Base-by-base conservation (phyloP, 2,113 vertebrate genomes). In the Perca flavescens region DNA sequence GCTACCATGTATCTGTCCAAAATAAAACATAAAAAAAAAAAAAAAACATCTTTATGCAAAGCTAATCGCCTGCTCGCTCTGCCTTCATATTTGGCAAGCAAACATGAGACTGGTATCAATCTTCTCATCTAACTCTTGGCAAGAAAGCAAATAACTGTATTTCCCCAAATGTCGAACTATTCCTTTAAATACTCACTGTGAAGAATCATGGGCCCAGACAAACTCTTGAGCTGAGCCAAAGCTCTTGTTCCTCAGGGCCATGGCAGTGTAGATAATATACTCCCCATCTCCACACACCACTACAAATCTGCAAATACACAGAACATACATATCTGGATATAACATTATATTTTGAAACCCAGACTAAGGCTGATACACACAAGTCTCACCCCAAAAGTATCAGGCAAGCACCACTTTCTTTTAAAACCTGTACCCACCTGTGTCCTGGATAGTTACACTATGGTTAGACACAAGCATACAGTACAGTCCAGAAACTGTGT, bases 141-240 rank as follows among this genome's bases (percentile, higher is more conserved):
- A 43, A 11, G 40, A 43, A 11, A 43, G 10, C 8, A 43, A 40
- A 43, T 43, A 11, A 40, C 9, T 40, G 25, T 7, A 58, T 60
- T 60, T 60, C 28, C 34, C 28, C 8, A 2, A 75, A 60, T 28
- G 46, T 46, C 5, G 2, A 50, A 53, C 34, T 47, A 2, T 46
- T 60, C 17, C 66, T 57, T 9, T 17, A 4, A 6, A 19, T n/a
- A 94, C 97, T 96, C 94, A 98, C 97, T 98, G 96, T 43, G 97
- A 99, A 54, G 97, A 99, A 89, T 99, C 97, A 2, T 99, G 97
- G 8, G 97, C 97, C 97, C 97, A 99, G 0, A 96, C 96, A 21
- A 99, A 98, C 91, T 99, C 97, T 89, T 97, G 97, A 1, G 97
- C 97, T 53, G 97, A 97, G n/a, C 97, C 97, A 73, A 99, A 99